Conservation (phyloP, 1,140 invertebrate genomes). For the Aphis gossypii region DNA sequence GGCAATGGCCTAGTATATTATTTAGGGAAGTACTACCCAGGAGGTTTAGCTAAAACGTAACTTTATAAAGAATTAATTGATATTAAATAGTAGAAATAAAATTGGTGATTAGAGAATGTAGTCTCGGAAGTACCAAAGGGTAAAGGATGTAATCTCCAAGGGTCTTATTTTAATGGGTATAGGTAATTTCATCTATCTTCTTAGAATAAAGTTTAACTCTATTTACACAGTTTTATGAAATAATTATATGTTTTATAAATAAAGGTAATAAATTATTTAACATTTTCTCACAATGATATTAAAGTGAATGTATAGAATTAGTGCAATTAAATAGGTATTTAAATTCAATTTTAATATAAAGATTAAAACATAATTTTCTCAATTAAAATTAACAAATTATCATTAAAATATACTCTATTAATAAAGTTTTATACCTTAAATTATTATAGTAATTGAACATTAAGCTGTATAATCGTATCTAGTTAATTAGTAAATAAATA, state of each 20-base stretch:
- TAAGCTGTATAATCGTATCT: not conserved
- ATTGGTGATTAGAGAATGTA: not conserved
- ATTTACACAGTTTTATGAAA: not conserved
- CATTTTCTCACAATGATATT: no score
- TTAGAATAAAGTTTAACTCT: not conserved
- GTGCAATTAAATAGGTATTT: not conserved
- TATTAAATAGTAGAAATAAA: not conserved
- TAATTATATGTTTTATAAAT: not conserved
- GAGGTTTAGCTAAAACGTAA: not conserved
- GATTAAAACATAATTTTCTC: not conserved
- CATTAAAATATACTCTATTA: not conserved
- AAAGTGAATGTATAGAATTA: not conserved
- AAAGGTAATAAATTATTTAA: no score
- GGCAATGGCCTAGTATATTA: not conserved
- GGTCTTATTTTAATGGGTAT: not conserved
- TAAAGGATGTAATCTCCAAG: not conserved
- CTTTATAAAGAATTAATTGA: not conserved
- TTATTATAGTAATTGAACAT: not conserved
- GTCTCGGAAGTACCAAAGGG: not conserved
- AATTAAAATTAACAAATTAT: not conserved
- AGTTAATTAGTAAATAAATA: no score
- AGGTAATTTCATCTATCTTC: not conserved
- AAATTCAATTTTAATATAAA: not conserved
- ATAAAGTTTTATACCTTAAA: not conserved
- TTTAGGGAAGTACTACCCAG: not conserved